Evolutionary conservation across 2,888 invertebrate species (phyloP).

Genomic region (Lordiphosa fenestrarum): DNA sequence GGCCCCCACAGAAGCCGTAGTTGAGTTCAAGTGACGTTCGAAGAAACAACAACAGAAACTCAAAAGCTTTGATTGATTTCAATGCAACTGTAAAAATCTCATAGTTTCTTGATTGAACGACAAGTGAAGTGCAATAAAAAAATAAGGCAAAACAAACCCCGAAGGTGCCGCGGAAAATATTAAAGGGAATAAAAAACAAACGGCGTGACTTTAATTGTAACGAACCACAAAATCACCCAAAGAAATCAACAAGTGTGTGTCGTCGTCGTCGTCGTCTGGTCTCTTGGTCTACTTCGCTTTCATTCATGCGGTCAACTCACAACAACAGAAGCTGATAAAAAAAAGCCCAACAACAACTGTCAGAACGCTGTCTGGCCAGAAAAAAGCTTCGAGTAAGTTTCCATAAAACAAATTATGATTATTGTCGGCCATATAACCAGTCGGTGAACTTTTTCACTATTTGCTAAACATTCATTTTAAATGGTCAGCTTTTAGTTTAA

Average conservation of each 20-base stretch:
- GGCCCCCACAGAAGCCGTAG: constrained; percentile 63
- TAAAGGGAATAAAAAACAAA: constrained; percentile 5
- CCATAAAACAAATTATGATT: constrained; percentile 29
- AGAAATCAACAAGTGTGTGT: constrained; percentile 68
- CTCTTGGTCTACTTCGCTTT: constrained; percentile 55
- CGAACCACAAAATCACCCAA: constrained; percentile 30
- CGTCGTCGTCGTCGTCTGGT: constrained; percentile 22
- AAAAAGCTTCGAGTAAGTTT: constrained; percentile 51
- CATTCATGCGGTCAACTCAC: constrained; percentile 65
- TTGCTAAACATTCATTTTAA: constrained; percentile 44
- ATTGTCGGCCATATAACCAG: constrained; percentile 12
- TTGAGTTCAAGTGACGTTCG: constrained; percentile 63
- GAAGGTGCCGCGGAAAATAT: constrained; percentile 40
- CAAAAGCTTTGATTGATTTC: constrained; percentile 58
- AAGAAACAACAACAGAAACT: constrained; percentile 33
- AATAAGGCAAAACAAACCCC: constrained; percentile 35
- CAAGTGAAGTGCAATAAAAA: constrained; percentile 33
- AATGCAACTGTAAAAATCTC: constrained; percentile 54
- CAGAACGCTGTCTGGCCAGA: constrained; percentile 25
- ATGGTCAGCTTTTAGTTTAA: constrained; percentile 35
- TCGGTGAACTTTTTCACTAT: constrained; percentile 29
- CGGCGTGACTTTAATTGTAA: constrained; percentile 37
- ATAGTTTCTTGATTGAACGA: constrained; percentile 48
- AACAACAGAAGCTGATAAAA: constrained; percentile 36
- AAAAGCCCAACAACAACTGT: constrained; percentile 6